phyloP scores from a whole-genome alignment of 1,140 invertebrate species.

The Magallana ariakensis region DNA sequence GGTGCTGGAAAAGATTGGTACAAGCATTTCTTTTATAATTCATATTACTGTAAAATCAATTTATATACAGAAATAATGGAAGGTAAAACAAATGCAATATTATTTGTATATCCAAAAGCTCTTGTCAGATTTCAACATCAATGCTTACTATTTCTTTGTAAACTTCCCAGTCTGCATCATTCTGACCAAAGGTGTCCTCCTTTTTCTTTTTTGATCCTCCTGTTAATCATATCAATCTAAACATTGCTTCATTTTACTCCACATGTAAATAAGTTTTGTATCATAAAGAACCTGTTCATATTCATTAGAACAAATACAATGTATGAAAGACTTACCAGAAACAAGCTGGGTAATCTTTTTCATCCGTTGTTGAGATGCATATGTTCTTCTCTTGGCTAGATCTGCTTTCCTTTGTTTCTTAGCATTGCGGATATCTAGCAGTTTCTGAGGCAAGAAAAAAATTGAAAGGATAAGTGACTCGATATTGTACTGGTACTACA shows the following conservation, averaged over 20 bases:
- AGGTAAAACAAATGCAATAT: too few species aligned
- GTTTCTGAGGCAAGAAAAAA: constrained; percentile 68
- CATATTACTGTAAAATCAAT: too few species aligned
- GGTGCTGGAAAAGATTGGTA: constrained; percentile 69
- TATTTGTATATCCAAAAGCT: too few species aligned
- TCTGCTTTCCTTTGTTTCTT: constrained; percentile 90
- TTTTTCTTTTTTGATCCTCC: constrained; percentile 83
- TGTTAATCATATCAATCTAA: neutral
- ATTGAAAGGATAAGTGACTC: neutral
- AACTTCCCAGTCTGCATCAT: constrained; percentile 97
- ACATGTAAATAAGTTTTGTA: too few species aligned
- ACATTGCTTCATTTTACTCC: too few species aligned
- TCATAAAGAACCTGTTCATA: too few species aligned
- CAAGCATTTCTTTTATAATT: neutral
- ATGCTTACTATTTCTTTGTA: constrained; percentile 88
- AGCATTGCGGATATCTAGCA: constrained; percentile 85
- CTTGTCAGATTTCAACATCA: constrained; percentile 81
- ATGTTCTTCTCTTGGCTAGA: constrained; percentile 92
- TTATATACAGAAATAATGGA: too few species aligned
- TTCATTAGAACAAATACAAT: too few species aligned
- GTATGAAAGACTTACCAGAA: constrained; percentile 73
- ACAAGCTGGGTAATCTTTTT: constrained; percentile 94
- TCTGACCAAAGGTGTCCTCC: constrained; percentile 93
- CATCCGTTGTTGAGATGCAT: constrained; percentile 95
- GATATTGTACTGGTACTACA: too few species aligned